phyloP scores from a whole-genome alignment of 2,888 invertebrate genomes.

The Anarsia innoxiella region DNA sequence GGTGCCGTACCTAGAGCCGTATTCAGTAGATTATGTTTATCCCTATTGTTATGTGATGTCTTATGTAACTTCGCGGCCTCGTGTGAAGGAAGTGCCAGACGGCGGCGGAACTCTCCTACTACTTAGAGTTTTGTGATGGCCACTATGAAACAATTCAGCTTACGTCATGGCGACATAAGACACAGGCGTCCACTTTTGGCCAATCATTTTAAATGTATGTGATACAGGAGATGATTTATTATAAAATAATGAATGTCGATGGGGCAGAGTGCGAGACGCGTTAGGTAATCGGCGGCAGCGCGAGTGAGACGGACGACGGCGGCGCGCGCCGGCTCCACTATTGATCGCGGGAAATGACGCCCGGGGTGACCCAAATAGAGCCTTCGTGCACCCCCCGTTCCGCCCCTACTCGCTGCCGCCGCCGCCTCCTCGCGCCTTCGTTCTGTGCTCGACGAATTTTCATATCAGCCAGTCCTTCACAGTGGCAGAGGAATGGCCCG shows the following conservation, averaged over 20 bases:
- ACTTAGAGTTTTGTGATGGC: too few relatives aligned
- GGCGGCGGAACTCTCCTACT: too few relatives aligned
- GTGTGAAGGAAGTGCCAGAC: slow-evolving; percentile 26
- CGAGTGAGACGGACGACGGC: slow-evolving; percentile 53
- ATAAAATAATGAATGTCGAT: slow-evolving; percentile 65
- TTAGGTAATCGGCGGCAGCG: slow-evolving; percentile 62
- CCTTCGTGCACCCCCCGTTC: slow-evolving; percentile 53
- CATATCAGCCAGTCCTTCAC: slow-evolving; percentile 66
- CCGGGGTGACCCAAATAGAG: slow-evolving; percentile 76
- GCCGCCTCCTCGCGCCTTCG: slow-evolving; percentile 50
- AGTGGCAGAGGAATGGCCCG: slow-evolving; percentile 55
- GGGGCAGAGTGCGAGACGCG: slow-evolving; percentile 61
- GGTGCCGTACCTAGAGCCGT: slow-evolving; percentile 19
- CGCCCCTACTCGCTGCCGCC: slow-evolving; percentile 33
- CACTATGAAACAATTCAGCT: too few relatives aligned
- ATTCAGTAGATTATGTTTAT: slow-evolving; percentile 28
- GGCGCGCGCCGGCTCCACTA: slow-evolving; percentile 68
- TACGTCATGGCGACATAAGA: too few relatives aligned
- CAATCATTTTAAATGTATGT: slow-evolving; percentile 28
- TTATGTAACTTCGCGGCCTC: slow-evolving; percentile 34
- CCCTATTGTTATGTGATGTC: slow-evolving; percentile 32
- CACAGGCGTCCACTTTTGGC: too few relatives aligned
- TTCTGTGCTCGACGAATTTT: slow-evolving; percentile 72
- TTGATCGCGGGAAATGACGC: slow-evolving; percentile 72
- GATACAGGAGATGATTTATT: slow-evolving; percentile 46